phyloP scores from a whole-genome alignment of 23 tunicate species.

The Aplidium turbinatum region DNA sequence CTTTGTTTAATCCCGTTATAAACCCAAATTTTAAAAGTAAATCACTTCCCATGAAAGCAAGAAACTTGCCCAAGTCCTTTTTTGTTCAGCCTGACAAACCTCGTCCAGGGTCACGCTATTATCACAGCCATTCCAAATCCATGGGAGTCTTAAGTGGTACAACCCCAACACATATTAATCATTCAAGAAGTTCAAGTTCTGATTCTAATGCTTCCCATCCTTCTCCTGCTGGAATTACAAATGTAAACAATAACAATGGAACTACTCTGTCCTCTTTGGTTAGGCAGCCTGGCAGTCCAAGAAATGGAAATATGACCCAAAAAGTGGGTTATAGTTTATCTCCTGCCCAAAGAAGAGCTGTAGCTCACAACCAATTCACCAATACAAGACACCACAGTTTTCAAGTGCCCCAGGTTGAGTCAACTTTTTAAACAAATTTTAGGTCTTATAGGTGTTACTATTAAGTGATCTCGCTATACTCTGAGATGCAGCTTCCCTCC shows the following conservation, averaged over 20 bases:
- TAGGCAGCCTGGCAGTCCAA: neutral
- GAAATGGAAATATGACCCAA: neutral
- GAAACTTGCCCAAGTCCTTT: constrained; percentile 78
- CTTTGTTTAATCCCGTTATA: constrained; percentile 57
- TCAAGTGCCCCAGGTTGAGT: neutral
- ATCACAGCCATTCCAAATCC: constrained; percentile 74
- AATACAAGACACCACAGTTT: neutral
- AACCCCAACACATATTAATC: constrained; percentile 39
- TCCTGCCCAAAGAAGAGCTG: constrained; percentile 3
- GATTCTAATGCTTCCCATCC: constrained; percentile 50
- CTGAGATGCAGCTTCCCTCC: too few relatives aligned
- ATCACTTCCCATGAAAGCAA: constrained; percentile 58
- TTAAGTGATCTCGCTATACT: too few relatives aligned
- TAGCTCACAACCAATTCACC: constrained; percentile 1
- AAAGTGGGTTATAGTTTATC: neutral
- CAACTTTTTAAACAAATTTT: too few relatives aligned
- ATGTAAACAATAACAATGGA: neutral
- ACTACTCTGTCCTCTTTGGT: neutral
- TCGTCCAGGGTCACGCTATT: constrained; percentile 6
- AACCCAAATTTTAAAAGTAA: constrained; percentile 66
- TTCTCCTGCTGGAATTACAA: neutral
- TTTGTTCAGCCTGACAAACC: constrained; percentile 74
- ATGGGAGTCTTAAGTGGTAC: constrained; percentile 54
- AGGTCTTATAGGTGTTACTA: too few relatives aligned
- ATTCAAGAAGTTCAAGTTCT: constrained; percentile 74